Evolutionary conservation across 2,797 vertebrate species (phyloP), one percentile per base, ranked within the genome.

Genomic region (Caiman crocodilus): DNA sequence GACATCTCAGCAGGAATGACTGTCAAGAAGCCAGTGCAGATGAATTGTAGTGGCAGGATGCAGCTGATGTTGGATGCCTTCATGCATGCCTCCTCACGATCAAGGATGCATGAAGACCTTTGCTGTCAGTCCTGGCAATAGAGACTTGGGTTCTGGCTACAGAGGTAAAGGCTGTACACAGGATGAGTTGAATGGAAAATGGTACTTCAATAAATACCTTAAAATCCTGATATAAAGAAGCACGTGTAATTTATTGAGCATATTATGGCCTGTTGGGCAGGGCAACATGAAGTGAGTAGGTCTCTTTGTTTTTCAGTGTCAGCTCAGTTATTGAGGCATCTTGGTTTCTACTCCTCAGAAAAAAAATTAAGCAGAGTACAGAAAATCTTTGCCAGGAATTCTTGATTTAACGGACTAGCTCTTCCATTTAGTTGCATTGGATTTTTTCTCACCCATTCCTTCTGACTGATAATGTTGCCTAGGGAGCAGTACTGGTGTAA

Each of bases 341-440:
- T 35, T 77, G n/a, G 20, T 73, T 86, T 35, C 75, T 50, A 56
- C 28, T 89, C 90, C 30, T 28, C 61, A 23, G 5, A 58, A 73
- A 23, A 23, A 84, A 90, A 76, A 9, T 63, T 90, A 92, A 82
- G 14, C 14, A 78, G 23, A 94, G 50, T 82, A 86, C 90, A 89
- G 35, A 50, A 86, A 74, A 67, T 89, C 84, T 90, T 18, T 79
- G 82, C 64, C 64, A 83, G 42, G 71, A 85, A 20, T 69, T 82
- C 55, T 56, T 56, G 25, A 5, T 32, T 82, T 85, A 64, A 28
- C 21, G 90, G 92, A 91, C 17, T 4, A 88, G 5, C 28, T 92
- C 88, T 92, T 83, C 71, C 56, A 75, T 26, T 23, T 81, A 90
- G 83, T 87, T 83, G 35, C 5, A 14, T 67, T 7, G 55, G 7